Percentiles rank a stretch among this genome's conserved stretches.
Evolutionary conservation across 2,888 invertebrate species (phyloP).

Genomic region (Heteromurus nitidus): DNA sequence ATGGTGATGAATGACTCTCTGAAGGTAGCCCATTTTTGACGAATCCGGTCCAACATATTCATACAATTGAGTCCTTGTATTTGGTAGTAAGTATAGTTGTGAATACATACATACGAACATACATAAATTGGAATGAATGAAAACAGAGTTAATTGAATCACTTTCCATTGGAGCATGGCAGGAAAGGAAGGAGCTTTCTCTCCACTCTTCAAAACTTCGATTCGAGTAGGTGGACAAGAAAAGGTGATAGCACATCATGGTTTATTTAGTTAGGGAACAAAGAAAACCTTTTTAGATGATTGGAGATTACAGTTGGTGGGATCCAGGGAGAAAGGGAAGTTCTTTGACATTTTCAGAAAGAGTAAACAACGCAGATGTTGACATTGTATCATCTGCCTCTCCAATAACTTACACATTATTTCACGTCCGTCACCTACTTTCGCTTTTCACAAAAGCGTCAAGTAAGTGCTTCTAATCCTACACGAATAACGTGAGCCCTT

Average conservation of each 20-base stretch:
- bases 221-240: background rate
- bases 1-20: too few relatives aligned
- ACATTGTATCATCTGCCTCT: background rate
- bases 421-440: too few relatives aligned
- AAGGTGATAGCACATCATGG: background rate
- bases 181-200: background rate
- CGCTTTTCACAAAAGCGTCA: background rate
- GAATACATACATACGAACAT: too few relatives aligned
- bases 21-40: too few relatives aligned
- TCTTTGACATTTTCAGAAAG: slow-evolving; percentile 12
- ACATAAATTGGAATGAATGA: background rate
- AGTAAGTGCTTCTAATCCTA: background rate
- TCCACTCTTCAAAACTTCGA: background rate
- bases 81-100: too few relatives aligned
- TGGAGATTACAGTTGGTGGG: slow-evolving; percentile 7
- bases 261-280: slow-evolving; percentile 10
- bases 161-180: background rate
- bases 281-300: slow-evolving; percentile 34
- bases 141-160: background rate
- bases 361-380: background rate
- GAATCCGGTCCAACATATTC: too few relatives aligned
- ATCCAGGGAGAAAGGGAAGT: background rate
- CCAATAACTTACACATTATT: background rate
- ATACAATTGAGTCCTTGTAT: too few relatives aligned
- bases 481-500: too few relatives aligned